Conservation (phyloP, 2,888 invertebrate species). For the Aphrophora alni region DNA sequence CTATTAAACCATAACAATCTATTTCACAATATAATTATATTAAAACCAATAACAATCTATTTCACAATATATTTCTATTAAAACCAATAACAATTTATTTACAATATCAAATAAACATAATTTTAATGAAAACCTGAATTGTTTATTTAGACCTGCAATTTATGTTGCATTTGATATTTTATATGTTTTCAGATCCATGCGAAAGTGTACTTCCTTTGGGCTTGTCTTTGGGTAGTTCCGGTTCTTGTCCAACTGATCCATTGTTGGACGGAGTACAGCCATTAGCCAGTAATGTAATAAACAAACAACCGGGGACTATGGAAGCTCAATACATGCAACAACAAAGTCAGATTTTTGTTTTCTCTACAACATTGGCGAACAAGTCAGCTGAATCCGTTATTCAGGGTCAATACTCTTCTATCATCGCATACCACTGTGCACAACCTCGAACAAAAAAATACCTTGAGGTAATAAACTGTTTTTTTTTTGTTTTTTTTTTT, state of each 20-base stretch:
- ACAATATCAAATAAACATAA: too few relatives aligned
- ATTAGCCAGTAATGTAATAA: constrained; percentile 77
- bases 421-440: constrained; percentile 94
- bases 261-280: constrained; percentile 63
- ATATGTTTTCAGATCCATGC: constrained; percentile 42
- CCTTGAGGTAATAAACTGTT: constrained; percentile 70
- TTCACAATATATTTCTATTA: too few relatives aligned
- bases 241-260: constrained; percentile 43
- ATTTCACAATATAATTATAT: too few relatives aligned
- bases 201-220: constrained; percentile 40
- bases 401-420: constrained; percentile 87
- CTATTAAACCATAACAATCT: too few relatives aligned
- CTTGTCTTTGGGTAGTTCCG: constrained; percentile 40
- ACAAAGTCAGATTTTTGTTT: constrained; percentile 97
- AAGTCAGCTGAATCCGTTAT: constrained; percentile 93
- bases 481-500: not conserved
- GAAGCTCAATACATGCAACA: constrained; percentile 92
- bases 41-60: too few relatives aligned
- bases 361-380: constrained; percentile 92
- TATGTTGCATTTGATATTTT: too few relatives aligned
- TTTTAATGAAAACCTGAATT: too few relatives aligned
- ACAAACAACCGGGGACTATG: constrained; percentile 75
- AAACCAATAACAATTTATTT: too few relatives aligned
- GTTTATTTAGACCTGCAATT: too few relatives aligned
- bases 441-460: constrained; percentile 95